Evolutionary conservation across 2,888 invertebrate species (phyloP).

Genomic region (Adela reaumurella): DNA sequence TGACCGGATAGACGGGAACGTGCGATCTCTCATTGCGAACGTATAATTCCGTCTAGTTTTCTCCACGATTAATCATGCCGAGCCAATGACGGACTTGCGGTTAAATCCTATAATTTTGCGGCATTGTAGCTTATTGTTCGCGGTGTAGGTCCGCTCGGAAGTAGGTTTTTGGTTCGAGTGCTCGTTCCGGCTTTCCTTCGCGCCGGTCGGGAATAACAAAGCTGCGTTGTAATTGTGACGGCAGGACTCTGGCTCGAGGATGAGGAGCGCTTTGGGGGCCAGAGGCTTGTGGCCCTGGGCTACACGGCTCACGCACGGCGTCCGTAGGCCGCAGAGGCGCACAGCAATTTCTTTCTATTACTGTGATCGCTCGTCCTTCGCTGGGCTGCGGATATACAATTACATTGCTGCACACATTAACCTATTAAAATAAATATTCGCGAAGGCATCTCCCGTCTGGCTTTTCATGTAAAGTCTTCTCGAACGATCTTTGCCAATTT

Average conservation of each 20-base stretch:
- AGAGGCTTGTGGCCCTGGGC: too few species aligned
- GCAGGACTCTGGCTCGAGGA: background rate
- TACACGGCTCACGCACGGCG: too few species aligned
- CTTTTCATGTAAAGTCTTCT: background rate
- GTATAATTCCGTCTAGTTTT: slow-evolving; percentile 37
- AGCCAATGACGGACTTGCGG: slow-evolving; percentile 35
- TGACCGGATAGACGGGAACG: slow-evolving; percentile 30
- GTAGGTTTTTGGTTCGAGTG: slow-evolving; percentile 42
- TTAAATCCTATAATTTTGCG: slow-evolving; percentile 46
- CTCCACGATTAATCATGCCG: slow-evolving; percentile 46
- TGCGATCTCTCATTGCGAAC: slow-evolving; percentile 33
- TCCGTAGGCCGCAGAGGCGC: background rate
- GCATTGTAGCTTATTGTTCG: slow-evolving; percentile 27
- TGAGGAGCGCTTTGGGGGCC: too few species aligned
- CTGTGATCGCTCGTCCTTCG: background rate
- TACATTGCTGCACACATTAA: background rate
- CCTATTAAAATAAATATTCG: background rate
- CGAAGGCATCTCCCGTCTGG: background rate
- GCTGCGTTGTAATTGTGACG: background rate
- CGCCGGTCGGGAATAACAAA: slow-evolving; percentile 12
- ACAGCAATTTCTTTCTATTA: background rate
- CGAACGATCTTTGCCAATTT: background rate
- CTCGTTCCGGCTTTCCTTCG: slow-evolving; percentile 26
- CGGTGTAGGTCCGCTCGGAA: slow-evolving; percentile 30
- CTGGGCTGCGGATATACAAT: background rate